Conservation (phyloP, 2,888 invertebrate genomes). For the Pedicia rivosa region DNA sequence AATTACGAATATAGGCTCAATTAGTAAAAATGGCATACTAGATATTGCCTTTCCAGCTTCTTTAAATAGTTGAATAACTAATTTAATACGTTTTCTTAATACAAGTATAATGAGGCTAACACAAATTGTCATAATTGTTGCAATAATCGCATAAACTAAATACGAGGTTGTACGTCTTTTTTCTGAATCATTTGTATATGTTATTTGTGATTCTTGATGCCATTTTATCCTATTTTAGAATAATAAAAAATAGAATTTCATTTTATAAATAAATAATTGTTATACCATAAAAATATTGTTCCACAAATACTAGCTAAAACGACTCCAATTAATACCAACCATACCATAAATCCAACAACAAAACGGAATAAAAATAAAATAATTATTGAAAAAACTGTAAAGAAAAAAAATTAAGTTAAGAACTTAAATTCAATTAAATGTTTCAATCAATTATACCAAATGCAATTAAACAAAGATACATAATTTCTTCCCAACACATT, state of each 20-base stretch:
- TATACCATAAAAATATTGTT: slow-evolving; percentile 43
- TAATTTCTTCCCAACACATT: slow-evolving; percentile 39
- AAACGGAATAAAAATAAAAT: slow-evolving; percentile 39
- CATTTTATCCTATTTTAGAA: slow-evolving; percentile 6
- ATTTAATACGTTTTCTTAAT: slow-evolving; percentile 42
- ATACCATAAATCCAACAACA: slow-evolving; percentile 42
- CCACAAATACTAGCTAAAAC: slow-evolving; percentile 34
- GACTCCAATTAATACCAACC: slow-evolving; percentile 39
- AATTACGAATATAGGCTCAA: slow-evolving; percentile 42
- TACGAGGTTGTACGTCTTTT: slow-evolving; percentile 24
- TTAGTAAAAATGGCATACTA: slow-evolving; percentile 40
- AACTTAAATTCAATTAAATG: neutral
- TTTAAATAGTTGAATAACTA: slow-evolving; percentile 44
- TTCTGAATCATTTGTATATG: slow-evolving; percentile 7
- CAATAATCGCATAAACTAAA: slow-evolving; percentile 40
- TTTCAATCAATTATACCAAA: slow-evolving; percentile 32
- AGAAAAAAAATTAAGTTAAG: neutral
- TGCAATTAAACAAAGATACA: slow-evolving; percentile 40
- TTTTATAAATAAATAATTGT: slow-evolving; percentile 9
- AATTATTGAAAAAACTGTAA: slow-evolving; percentile 33
- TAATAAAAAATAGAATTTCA: slow-evolving; percentile 2
- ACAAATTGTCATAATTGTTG: slow-evolving; percentile 39
- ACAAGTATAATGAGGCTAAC: slow-evolving; percentile 39
- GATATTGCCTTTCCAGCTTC: slow-evolving; percentile 49
- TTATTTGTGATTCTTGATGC: slow-evolving; percentile 1